Percentiles rank a stretch among this genome's conserved stretches.
Conservation (phyloP, 2,888 invertebrate species). For the Seira sanloemensis region DNA sequence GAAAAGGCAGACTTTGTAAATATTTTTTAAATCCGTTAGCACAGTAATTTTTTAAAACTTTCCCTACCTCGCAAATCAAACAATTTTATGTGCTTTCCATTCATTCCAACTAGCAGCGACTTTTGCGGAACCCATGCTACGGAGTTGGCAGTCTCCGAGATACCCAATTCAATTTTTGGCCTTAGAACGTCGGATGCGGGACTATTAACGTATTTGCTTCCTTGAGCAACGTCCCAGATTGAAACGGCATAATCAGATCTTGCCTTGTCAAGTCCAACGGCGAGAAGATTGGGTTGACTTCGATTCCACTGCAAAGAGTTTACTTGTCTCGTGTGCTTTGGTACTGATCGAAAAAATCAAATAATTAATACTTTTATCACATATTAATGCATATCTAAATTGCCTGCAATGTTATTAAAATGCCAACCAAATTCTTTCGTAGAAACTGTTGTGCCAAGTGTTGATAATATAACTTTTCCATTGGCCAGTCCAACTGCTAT, state of each 20-base stretch:
- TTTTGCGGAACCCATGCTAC: slow-evolving; percentile 89
- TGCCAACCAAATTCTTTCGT: slow-evolving; percentile 82
- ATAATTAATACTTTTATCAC: background rate
- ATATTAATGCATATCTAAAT: background rate
- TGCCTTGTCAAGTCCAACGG: slow-evolving; percentile 92
- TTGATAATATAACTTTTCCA: slow-evolving; percentile 90
- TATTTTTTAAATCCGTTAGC: too few relatives aligned
- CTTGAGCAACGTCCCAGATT: slow-evolving; percentile 88
- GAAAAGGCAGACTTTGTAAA: too few relatives aligned
- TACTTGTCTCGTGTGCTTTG: slow-evolving; percentile 89
- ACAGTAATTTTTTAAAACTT: background rate
- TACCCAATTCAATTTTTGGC: slow-evolving; percentile 86
- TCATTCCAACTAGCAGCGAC: slow-evolving; percentile 91
- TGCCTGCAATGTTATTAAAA: background rate
- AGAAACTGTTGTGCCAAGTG: slow-evolving; percentile 81
- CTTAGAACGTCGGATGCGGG: slow-evolving; percentile 78
- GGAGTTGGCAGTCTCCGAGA: slow-evolving; percentile 89
- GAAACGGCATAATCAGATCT: slow-evolving; percentile 91
- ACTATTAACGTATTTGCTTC: slow-evolving; percentile 75
- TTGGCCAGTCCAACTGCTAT: slow-evolving; percentile 92
- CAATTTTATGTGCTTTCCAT: slow-evolving; percentile 90
- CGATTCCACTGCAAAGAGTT: slow-evolving; percentile 93
- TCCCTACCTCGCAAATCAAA: slow-evolving; percentile 90
- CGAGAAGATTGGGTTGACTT: slow-evolving; percentile 86
- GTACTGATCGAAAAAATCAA: slow-evolving; percentile 82